phyloP scores from a whole-genome alignment of 2,888 invertebrate genomes.

The Oligia strigilis region DNA sequence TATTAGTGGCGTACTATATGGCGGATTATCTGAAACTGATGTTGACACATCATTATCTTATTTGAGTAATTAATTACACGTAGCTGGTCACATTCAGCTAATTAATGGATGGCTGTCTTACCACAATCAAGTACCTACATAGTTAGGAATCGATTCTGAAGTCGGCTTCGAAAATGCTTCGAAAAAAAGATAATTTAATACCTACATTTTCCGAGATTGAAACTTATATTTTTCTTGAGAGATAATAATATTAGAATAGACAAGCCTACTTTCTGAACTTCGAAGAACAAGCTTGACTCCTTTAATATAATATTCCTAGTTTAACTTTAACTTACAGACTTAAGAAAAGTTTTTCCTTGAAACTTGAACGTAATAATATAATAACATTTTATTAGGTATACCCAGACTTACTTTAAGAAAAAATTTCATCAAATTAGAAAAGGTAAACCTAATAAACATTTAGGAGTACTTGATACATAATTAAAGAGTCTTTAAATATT shows the following conservation, averaged over 20 bases:
- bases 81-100: slow-evolving; percentile 26
- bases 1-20: slow-evolving; percentile 11
- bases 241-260: slow-evolving; percentile 42
- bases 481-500: slow-evolving; percentile 36
- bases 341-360: slow-evolving; percentile 39
- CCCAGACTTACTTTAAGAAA: slow-evolving; percentile 27
- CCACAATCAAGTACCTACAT: slow-evolving; percentile 16
- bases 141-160: slow-evolving; percentile 14
- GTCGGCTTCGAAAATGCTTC: background rate
- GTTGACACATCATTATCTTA: slow-evolving; percentile 38
- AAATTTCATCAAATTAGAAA: slow-evolving; percentile 39
- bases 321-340: slow-evolving; percentile 58
- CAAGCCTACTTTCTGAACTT: slow-evolving; percentile 58
- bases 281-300: slow-evolving; percentile 55
- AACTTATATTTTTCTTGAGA: slow-evolving; percentile 32
- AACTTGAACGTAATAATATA: slow-evolving; percentile 43
- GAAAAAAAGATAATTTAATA: slow-evolving; percentile 14
- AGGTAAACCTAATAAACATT: slow-evolving; percentile 38
- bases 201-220: slow-evolving; percentile 8
- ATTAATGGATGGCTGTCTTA: slow-evolving; percentile 43
- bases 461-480: slow-evolving; percentile 39
- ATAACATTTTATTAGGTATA: slow-evolving; percentile 14
- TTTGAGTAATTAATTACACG: slow-evolving; percentile 42
- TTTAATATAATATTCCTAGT: slow-evolving; percentile 64
- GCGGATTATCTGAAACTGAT: slow-evolving; percentile 19